These are phyloP conservation scores for Premnoplex brunnescens DNA, from an alignment of 2,797 vertebrate species.

Conservation along the genomic window DNA sequence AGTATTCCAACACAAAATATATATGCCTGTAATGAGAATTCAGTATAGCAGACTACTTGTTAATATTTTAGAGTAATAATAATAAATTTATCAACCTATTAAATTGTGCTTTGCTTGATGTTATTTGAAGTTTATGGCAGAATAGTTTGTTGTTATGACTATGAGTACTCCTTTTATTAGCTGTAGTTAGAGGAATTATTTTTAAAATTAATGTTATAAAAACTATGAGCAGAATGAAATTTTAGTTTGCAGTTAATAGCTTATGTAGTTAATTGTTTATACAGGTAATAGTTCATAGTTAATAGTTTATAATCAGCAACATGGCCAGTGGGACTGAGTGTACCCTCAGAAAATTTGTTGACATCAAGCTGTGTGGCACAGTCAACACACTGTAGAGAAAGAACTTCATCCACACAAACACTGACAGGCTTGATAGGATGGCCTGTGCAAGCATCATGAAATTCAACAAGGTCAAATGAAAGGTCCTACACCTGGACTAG, in stretches of 20 bases:
- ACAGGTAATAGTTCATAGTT: neutral
- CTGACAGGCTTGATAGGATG: no score
- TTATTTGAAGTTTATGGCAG: neutral
- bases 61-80: neutral
- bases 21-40: neutral
- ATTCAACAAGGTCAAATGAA: neutral
- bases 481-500: neutral
- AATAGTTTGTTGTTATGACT: neutral
- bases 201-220: neutral
- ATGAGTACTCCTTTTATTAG: neutral
- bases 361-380: no score
- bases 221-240: neutral
- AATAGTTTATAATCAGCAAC: neutral
- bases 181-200: neutral
- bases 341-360: neutral
- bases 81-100: neutral
- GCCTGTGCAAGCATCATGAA: neutral
- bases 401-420: neutral
- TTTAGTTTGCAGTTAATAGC: neutral
- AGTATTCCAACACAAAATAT: neutral
- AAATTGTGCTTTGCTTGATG: neutral
- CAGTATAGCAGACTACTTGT: neutral
- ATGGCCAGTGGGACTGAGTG: neutral
- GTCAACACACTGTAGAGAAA: rapidly evolving
- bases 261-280: neutral